A percentile compares a stretch with the other conserved stretches of the same genome.
phyloP scores from a whole-genome alignment of 1,140 invertebrate species.

The Aphelenchoides besseyi region DNA sequence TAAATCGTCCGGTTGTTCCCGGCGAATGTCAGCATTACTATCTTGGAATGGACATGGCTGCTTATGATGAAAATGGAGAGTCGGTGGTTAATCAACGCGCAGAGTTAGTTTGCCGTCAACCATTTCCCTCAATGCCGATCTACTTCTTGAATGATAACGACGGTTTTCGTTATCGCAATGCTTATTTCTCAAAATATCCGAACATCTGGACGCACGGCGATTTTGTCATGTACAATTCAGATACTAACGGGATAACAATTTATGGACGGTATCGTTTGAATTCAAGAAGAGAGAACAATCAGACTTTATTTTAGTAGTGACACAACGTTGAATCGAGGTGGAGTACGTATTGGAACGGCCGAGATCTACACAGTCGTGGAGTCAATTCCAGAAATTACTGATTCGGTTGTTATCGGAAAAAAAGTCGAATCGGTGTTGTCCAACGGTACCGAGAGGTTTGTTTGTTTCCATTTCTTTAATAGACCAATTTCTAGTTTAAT shows the following conservation, averaged over 20 bases:
- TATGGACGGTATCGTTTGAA: too few relatives aligned
- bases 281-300: constrained; percentile 45
- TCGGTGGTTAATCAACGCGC: constrained; percentile 66
- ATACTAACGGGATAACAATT: constrained; percentile 68
- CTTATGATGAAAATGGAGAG: constrained; percentile 65
- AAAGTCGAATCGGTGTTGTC: constrained; percentile 37
- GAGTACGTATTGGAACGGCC: constrained; percentile 70
- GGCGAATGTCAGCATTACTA: constrained; percentile 68
- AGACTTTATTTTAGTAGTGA: constrained; percentile 64
- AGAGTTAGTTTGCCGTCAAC: constrained; percentile 68
- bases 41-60: constrained; percentile 67
- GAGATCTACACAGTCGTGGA: constrained; percentile 70
- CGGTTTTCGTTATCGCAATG: constrained; percentile 66
- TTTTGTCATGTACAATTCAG: constrained; percentile 66
- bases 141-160: constrained; percentile 69
- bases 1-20: constrained; percentile 66
- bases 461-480: constrained; percentile 6
- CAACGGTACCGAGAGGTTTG: not conserved
- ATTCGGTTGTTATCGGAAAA: constrained; percentile 68
- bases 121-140: constrained; percentile 70
- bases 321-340: constrained; percentile 70
- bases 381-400: constrained; percentile 65
- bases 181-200: constrained; percentile 68
- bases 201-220: constrained; percentile 70
- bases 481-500: constrained; percentile 17